Evolutionary conservation across 2,888 invertebrate species (phyloP), one percentile per base, ranked within the genome.

Genomic region (Eupithecia inturbata): DNA sequence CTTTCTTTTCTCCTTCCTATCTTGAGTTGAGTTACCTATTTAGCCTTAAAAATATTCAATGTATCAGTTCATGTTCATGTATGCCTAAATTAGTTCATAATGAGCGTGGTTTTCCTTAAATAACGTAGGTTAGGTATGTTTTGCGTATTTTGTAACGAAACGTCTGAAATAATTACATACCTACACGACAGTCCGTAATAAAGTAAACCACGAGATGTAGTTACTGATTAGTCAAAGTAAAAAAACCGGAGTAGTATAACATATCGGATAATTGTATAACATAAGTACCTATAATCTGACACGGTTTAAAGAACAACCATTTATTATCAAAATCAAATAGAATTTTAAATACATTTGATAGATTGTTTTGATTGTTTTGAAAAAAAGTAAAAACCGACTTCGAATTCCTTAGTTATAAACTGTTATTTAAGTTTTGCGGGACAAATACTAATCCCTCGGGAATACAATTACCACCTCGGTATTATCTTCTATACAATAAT

Each of bases 91-190:
- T 26, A 22, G 22, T 22, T 53, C 12, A 53, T 4, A 53, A 49
- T n/a, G 12, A 53, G 49, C 10, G 49, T 10, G 53, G 22, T 53
- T 53, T 53, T 49, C 49, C 53, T n/a, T 53, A 19, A 53, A 53
- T 4, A 53, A 22, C 57, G 26, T 57, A 57, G 57, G 26, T 57
- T 26, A 26, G 22, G 12, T 57, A 57, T 12, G 26, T 57, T 57
- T 26, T 14, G 57, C 26, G 12, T 57, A 26, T 57, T 26, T 26
- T 57, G 57, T 57, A 57, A 57, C 26, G 57, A 57, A 57, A 26
- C 57, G 26, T 57, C 22, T 57, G 57, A 26, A 57, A 57, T 57
- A 57, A 57, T 57, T 57, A 12, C 57, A 57, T 57, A 57, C 57
- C 57, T 57, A 26, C 57, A 57, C 26, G 26, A 49, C 19, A n/a